Conservation (phyloP, 2,797 vertebrate genomes). For the Ctenosaura bakeri region DNA sequence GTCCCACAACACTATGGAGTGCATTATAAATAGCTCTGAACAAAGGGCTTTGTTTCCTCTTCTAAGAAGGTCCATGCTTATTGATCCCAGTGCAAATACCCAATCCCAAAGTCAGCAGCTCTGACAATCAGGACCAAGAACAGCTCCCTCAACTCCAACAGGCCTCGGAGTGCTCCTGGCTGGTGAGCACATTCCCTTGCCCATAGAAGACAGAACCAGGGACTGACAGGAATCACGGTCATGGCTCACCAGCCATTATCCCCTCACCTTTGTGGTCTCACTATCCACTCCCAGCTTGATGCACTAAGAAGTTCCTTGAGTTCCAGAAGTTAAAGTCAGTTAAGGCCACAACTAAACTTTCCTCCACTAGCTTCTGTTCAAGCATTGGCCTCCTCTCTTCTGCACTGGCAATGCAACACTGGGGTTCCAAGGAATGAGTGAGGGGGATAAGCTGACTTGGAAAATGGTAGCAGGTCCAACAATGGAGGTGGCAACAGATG, state of each 20-base stretch:
- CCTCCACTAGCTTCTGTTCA: conserved; percentile 27
- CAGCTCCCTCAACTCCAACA: conserved; percentile 44
- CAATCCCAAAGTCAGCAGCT: conserved; percentile 50
- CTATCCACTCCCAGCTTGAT: conserved; percentile 37
- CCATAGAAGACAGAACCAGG: background rate
- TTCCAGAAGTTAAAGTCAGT: conserved; percentile 45
- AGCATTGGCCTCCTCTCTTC: conserved; percentile 25
- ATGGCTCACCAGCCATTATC: background rate
- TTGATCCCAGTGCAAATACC: conserved; percentile 54
- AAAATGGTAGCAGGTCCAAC: conserved; percentile 30
- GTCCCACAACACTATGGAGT: conserved; percentile 53
- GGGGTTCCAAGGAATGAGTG: conserved; percentile 28
- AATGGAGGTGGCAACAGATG: conserved; percentile 27
- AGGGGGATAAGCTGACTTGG: conserved; percentile 19
- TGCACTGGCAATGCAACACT: conserved; percentile 15
- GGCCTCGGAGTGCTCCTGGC: conserved; percentile 25
- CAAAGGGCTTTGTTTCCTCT: conserved; percentile 49
- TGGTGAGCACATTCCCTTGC: background rate
- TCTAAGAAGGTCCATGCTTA: conserved; percentile 43
- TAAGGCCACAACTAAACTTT: conserved; percentile 74
- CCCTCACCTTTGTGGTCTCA: conserved; percentile 14
- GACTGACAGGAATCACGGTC: background rate
- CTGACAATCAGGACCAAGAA: conserved; percentile 53
- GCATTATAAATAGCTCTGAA: conserved; percentile 62
- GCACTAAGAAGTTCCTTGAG: background rate